Percentiles rank a stretch among this genome's conserved stretches.
phyloP scores from a whole-genome alignment of 2,888 invertebrate species.

The Stenchaetothrips biformis region DNA sequence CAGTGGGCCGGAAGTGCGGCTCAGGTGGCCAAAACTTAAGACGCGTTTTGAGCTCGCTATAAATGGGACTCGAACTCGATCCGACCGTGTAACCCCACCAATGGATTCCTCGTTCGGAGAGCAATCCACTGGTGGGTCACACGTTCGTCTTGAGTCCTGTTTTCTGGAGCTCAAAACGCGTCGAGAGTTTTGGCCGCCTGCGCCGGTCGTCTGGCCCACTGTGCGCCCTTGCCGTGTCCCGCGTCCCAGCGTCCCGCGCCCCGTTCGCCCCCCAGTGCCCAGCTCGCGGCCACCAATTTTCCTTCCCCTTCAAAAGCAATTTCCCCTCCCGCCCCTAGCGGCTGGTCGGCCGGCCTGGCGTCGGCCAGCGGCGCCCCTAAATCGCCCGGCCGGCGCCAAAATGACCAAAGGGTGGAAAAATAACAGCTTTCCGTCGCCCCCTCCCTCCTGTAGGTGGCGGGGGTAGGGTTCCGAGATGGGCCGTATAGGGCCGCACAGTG shows the following conservation, averaged over 20 bases:
- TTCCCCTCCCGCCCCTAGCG: background rate
- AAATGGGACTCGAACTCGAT: too few relatives aligned
- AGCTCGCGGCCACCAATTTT: background rate
- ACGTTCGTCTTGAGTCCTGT: too few relatives aligned
- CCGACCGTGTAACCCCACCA: too few relatives aligned
- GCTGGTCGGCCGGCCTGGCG: background rate
- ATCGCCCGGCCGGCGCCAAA: conserved; percentile 21
- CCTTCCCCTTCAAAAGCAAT: conserved; percentile 6
- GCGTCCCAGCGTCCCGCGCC: background rate
- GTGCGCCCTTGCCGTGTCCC: background rate
- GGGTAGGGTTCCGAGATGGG: background rate
- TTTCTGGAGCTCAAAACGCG: too few relatives aligned
- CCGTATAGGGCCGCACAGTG: background rate
- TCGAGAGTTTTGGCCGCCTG: too few relatives aligned
- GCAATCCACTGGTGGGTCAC: too few relatives aligned
- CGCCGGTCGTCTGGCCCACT: too few relatives aligned
- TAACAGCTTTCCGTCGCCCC: background rate
- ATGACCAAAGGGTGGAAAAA: conserved; percentile 24
- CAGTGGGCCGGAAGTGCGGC: background rate
- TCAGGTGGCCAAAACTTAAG: too few relatives aligned
- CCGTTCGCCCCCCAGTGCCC: background rate
- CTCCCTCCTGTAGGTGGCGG: background rate
- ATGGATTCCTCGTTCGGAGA: too few relatives aligned
- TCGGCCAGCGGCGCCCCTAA: conserved; percentile 14
- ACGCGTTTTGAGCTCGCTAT: too few relatives aligned